These are phyloP conservation scores for Lumbricus terrestris DNA, from an alignment of 2,888 invertebrate genomes.

Conservation along the genomic window DNA sequence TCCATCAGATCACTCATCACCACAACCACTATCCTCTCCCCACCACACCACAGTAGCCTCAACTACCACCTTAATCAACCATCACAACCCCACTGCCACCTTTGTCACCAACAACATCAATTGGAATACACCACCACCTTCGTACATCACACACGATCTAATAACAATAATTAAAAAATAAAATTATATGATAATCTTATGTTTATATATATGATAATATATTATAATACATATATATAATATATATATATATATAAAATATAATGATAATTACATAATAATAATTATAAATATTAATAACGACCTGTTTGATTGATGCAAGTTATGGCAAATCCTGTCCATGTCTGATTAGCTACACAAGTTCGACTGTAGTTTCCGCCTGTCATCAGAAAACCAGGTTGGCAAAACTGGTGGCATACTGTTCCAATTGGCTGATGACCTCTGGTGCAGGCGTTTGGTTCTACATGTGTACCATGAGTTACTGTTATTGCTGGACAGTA, in stretches of 20 bases:
- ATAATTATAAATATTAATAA: neutral
- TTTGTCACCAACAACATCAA: neutral
- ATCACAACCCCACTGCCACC: neutral
- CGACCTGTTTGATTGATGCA: conserved; percentile 18
- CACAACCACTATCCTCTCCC: neutral
- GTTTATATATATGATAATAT: too few relatives aligned
- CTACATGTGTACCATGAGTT: conserved; percentile 6
- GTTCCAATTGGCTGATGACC: neutral
- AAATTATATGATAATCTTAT: too few relatives aligned
- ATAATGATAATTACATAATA: neutral
- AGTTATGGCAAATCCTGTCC: conserved; percentile 9
- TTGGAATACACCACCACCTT: neutral
- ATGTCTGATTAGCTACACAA: conserved; percentile 11
- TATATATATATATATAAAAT: too few relatives aligned
- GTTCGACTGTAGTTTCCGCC: conserved; percentile 8
- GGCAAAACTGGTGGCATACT: conserved; percentile 12
- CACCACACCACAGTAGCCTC: neutral
- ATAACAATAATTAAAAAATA: too few relatives aligned
- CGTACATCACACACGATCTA: neutral
- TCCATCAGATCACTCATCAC: neutral
- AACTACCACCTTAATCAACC: too few relatives aligned
- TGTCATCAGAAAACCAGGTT: neutral
- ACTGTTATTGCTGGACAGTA: neutral
- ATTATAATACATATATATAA: neutral
- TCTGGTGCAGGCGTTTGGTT: conserved; percentile 9